A percentile compares a stretch with the other conserved stretches of the same genome.
These are phyloP conservation scores for Procambarus virginalis DNA, from an alignment of 1,140 invertebrate genomes.

Conservation along the genomic window DNA sequence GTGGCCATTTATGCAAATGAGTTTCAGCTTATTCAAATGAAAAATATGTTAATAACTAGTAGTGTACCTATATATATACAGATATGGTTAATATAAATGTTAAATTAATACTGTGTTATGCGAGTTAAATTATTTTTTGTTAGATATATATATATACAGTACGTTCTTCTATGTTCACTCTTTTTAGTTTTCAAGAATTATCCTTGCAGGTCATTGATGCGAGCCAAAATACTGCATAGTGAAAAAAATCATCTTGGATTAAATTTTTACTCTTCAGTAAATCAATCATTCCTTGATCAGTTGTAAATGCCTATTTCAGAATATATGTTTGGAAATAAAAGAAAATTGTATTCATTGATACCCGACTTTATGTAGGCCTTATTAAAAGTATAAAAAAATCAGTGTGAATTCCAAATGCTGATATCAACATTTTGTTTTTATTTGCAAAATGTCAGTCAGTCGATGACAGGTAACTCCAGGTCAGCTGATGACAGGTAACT, in stretches of 20 bases:
- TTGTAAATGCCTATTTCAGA: not conserved
- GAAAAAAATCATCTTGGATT: not conserved
- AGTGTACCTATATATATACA: not conserved
- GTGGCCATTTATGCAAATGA: not conserved
- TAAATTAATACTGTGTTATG: not conserved
- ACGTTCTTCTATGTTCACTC: not conserved
- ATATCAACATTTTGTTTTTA: too few species aligned
- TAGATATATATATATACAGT: not conserved
- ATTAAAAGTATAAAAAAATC: too few species aligned
- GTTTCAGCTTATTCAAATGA: not conserved
- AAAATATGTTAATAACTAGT: not conserved
- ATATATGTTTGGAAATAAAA: slow-evolving; percentile 1
- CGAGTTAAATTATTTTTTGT: not conserved
- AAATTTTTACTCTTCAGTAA: not conserved
- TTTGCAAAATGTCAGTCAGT: too few species aligned
- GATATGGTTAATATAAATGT: not conserved
- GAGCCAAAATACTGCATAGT: not conserved
- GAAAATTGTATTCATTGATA: too few species aligned
- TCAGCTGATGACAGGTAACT: too few species aligned
- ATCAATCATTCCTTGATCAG: not conserved
- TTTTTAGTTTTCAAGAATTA: not conserved
- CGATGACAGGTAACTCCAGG: too few species aligned
- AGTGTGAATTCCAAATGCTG: too few species aligned
- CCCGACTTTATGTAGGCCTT: too few species aligned
- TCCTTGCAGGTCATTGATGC: not conserved